Evolutionary conservation across 1,140 invertebrate species (phyloP), one percentile per base, ranked within the genome.

Genomic region (Trichogramma pretiosum): DNA sequence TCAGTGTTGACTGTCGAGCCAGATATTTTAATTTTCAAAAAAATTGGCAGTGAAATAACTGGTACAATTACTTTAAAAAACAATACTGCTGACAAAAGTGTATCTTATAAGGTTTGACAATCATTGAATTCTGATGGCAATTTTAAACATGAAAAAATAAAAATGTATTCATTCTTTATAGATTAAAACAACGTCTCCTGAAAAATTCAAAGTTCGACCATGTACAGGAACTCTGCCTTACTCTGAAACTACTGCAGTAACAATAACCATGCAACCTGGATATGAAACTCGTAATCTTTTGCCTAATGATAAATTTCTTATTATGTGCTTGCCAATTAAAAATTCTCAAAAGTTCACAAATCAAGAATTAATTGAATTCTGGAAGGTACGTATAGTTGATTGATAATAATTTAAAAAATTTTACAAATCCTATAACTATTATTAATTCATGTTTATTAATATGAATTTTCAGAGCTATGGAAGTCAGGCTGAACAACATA

Each of bases 181-280:
- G 84, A 75, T 89, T 48, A 89, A 89, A 71, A 78, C 75, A 26
- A 78, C 75, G 1, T 72, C 76, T 3, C 92, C 91, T 1, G 89
- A 93, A 54, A 94, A 93, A 65, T 95, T 92, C 65, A 74, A 87
- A 34, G 92, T 95, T 1, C 77, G 87, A 44, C 90, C 91, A 10
- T 91, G 86, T 53, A 81, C 79, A 14, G 92, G 91, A 7, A 66
- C 81, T 26, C 62, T 95, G 26, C 61, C 71, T 3, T 76, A 83
- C 16, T 78, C 48, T 21, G 58, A 72, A 43, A 65, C 65, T 43
- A 63, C 70, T 5, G 66, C 60, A 4, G 65, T 81, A 4, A 76
- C 61, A 22, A 75, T 82, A 10, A 69, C 73, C 32, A 57, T 81
- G 14, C 72, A 79, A 43, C 61, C 71, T 30, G 77, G 74, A 18